A percentile compares a stretch with the other conserved stretches of the same genome.
Conservation (phyloP, 2,797 vertebrate species). For the Crax fasciolata region DNA sequence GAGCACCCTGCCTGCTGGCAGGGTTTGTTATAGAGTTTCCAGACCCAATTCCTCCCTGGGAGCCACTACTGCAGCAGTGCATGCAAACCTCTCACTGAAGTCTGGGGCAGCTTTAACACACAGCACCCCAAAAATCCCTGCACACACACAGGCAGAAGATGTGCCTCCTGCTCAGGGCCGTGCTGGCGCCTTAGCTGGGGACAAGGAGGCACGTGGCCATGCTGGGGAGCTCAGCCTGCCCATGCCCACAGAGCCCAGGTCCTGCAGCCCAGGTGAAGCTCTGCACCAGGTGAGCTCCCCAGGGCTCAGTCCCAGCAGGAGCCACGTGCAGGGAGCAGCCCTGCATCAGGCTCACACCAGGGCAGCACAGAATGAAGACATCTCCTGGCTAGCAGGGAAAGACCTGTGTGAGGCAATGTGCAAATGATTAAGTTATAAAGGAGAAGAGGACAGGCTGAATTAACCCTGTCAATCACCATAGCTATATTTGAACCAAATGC, state of each 20-base stretch:
- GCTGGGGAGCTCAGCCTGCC: background rate
- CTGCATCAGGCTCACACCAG: background rate
- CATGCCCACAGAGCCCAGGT: background rate
- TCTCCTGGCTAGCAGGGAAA: background rate
- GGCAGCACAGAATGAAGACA: conserved; percentile 40
- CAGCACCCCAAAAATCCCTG: background rate
- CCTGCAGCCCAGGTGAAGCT: background rate
- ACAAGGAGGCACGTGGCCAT: background rate
- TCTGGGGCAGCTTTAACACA: background rate
- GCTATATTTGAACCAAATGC: conserved; percentile 64
- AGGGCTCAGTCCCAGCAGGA: background rate
- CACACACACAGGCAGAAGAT: rapidly evolving
- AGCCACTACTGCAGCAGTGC: rapidly evolving
- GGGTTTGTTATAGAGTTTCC: background rate
- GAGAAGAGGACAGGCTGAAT: conserved; percentile 61
- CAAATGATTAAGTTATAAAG: conserved; percentile 56
- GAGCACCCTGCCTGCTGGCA: too few species aligned
- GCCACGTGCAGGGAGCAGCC: rapidly evolving
- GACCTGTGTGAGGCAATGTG: conserved; percentile 26
- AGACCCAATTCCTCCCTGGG: background rate
- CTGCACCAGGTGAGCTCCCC: background rate
- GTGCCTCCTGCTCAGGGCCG: background rate
- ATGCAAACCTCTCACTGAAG: rapidly evolving
- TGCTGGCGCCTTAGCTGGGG: rapidly evolving
- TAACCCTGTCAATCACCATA: conserved; percentile 33